Conservation (phyloP, 1,140 invertebrate species). For the Helicoverpa zea region DNA sequence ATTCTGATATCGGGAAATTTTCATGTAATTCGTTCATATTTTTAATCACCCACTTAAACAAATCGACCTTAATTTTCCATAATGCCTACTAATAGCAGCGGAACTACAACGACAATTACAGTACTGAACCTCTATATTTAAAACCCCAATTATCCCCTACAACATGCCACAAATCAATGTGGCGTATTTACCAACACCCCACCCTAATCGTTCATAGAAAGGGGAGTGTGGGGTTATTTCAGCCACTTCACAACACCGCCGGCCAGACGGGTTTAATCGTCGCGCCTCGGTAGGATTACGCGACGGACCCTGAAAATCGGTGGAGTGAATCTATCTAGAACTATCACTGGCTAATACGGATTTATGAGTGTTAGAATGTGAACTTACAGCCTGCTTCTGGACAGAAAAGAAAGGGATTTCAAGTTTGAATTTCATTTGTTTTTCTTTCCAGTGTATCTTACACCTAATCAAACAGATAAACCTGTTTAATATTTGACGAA, state of each 20-base stretch:
- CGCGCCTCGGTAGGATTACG: constrained; percentile 28
- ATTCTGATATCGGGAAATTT: too few species aligned
- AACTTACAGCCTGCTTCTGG: background rate
- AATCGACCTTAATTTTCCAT: too few species aligned
- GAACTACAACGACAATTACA: too few species aligned
- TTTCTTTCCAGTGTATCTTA: too few species aligned
- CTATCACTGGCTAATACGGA: constrained; percentile 32
- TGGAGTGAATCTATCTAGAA: constrained; percentile 29
- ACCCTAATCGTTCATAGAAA: constrained; percentile 21
- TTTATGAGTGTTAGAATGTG: constrained; percentile 30
- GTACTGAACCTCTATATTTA: background rate
- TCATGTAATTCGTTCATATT: too few species aligned
- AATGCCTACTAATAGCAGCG: too few species aligned
- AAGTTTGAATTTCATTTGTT: too few species aligned
- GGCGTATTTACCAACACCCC: constrained; percentile 12
- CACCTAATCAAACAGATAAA: too few species aligned
- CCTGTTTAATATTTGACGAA: too few species aligned
- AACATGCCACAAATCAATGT: constrained; percentile 10
- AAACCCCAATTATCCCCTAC: background rate
- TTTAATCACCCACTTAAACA: too few species aligned
- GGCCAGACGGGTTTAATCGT: constrained; percentile 31
- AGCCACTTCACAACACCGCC: constrained; percentile 13
- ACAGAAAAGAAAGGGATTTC: too few species aligned
- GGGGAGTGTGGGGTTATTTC: constrained; percentile 18
- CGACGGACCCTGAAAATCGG: constrained; percentile 31